Percentiles rank a stretch among this genome's conserved stretches.
Conservation (phyloP, 2,888 invertebrate species). For the Eupithecia insigniata region DNA sequence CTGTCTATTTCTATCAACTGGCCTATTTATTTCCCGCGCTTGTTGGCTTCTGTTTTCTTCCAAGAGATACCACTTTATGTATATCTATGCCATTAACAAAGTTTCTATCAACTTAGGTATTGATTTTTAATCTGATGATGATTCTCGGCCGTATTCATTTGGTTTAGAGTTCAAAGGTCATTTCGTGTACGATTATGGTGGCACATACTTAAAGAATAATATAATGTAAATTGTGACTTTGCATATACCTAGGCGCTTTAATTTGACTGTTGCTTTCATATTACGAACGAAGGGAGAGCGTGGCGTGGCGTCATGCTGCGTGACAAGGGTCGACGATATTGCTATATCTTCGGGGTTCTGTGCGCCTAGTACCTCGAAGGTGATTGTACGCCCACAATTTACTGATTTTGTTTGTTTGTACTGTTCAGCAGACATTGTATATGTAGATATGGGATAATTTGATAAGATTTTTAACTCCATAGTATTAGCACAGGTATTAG, state of each 20-base stretch:
- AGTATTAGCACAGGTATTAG: too few species aligned
- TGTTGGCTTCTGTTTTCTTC: slow-evolving; percentile 23
- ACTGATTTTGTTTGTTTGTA: neutral
- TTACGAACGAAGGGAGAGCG: slow-evolving; percentile 2
- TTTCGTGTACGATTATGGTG: neutral
- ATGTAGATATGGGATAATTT: neutral
- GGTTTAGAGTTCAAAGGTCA: neutral
- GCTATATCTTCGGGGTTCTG: slow-evolving; percentile 49
- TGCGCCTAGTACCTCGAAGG: slow-evolving; percentile 31
- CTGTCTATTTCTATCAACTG: slow-evolving; percentile 43
- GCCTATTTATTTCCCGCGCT: slow-evolving; percentile 41
- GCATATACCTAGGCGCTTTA: slow-evolving; percentile 1
- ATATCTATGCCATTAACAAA: neutral
- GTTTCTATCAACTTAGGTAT: neutral
- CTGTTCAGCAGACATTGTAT: neutral
- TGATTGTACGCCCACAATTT: slow-evolving; percentile 9
- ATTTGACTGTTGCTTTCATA: slow-evolving; percentile 10
- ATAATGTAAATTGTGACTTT: neutral
- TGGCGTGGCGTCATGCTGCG: slow-evolving; percentile 45
- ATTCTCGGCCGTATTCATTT: neutral
- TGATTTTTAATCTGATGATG: neutral
- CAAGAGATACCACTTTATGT: neutral
- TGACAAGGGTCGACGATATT: slow-evolving; percentile 65
- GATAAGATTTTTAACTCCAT: neutral
- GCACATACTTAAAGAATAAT: slow-evolving; percentile 3